phyloP scores from a whole-genome alignment of 92 coral and sea anemone species.

The Heliopora coerulea region DNA sequence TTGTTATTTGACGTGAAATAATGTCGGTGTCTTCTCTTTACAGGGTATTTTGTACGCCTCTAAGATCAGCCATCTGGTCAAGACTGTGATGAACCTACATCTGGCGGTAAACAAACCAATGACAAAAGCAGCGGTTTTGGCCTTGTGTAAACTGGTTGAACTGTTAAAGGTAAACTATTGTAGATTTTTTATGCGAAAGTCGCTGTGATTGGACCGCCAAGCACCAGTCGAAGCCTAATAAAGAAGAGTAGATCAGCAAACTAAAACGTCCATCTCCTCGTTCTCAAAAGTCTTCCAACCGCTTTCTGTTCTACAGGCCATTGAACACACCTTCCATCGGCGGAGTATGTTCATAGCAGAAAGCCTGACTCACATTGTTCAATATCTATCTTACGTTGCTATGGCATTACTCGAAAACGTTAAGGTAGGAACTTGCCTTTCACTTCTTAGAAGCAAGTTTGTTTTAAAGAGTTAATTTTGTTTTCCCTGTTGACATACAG shows the following conservation, averaged over 20 bases:
- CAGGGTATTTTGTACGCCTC: conserved; percentile 89
- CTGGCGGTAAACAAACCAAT: conserved; percentile 88
- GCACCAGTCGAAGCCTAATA: no score
- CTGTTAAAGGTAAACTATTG: conserved; percentile 75
- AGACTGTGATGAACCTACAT: conserved; percentile 96
- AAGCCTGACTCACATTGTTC: conserved; percentile 88
- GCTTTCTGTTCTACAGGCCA: conserved; percentile 59
- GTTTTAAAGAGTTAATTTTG: no score
- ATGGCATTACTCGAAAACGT: conserved; percentile 83
- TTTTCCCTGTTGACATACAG: no score
- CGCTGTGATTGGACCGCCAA: no score
- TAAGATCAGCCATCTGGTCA: conserved; percentile 78
- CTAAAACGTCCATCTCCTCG: no score
- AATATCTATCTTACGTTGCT: conserved; percentile 81
- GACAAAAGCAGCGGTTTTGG: conserved; percentile 89
- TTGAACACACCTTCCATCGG: conserved; percentile 93
- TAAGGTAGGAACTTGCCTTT: conserved; percentile 60
- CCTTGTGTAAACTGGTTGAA: conserved; percentile 86
- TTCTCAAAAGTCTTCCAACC: no score
- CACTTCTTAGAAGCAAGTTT: no score
- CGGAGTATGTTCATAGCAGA: conserved; percentile 97
- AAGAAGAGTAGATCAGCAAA: no score
- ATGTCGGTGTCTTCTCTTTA: no score
- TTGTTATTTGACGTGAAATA: no score
- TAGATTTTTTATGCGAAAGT: no score